These are phyloP conservation scores for Daktulosphaira vitifoliae DNA, from an alignment of 1,140 invertebrate genomes.

Conservation along the genomic window DNA sequence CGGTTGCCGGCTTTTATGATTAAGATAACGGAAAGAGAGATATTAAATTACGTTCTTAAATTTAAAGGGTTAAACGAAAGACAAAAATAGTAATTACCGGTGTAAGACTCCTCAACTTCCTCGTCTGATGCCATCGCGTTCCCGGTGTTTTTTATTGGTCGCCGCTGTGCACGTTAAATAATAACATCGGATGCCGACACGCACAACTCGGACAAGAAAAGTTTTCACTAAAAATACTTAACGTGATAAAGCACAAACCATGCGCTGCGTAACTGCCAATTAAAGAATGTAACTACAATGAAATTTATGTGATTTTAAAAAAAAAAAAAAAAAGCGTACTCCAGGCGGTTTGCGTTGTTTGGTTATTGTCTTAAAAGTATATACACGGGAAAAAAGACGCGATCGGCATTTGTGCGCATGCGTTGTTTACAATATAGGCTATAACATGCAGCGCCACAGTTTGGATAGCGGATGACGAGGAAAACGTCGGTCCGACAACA, in stretches of 20 bases:
- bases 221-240: background rate
- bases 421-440: background rate
- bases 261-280: background rate
- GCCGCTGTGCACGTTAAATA: constrained; percentile 20
- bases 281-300: background rate
- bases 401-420: constrained; percentile 32
- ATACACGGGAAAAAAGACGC: constrained; percentile 19
- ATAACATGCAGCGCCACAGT: background rate
- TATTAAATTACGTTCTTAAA: too few species aligned
- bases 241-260: background rate
- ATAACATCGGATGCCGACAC: constrained; percentile 7
- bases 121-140: constrained; percentile 62
- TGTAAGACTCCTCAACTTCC: constrained; percentile 65
- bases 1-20: too few species aligned
- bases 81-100: constrained; percentile 51
- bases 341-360: constrained; percentile 16
- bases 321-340: background rate
- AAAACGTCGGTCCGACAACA: background rate
- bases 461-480: background rate
- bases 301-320: background rate
- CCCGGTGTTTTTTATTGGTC: constrained; percentile 21
- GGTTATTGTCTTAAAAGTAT: constrained; percentile 29
- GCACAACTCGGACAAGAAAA: background rate
- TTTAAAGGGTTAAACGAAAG: too few species aligned
- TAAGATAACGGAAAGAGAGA: too few species aligned